Percentiles rank a stretch among this genome's conserved stretches.
phyloP scores from a whole-genome alignment of 2,113 vertebrate species.

The Tyto alba region DNA sequence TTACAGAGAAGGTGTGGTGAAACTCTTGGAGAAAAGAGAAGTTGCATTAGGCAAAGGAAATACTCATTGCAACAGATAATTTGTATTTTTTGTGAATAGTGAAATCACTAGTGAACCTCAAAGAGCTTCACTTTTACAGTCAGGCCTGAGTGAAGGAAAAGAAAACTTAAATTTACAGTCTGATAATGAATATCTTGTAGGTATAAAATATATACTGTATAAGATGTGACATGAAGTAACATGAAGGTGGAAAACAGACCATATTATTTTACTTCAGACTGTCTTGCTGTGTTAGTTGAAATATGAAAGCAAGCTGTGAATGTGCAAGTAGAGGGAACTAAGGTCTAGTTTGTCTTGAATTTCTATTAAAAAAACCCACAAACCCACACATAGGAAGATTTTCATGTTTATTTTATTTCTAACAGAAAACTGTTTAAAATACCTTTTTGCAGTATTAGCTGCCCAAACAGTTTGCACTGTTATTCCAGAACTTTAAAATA shows the following conservation, averaged over 20 bases:
- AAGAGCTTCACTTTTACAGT: background rate
- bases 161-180: background rate
- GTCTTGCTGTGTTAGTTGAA: background rate
- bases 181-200: background rate
- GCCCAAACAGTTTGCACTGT: background rate
- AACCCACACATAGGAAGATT: background rate
- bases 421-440: background rate
- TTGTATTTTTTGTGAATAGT: background rate
- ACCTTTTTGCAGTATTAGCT: background rate
- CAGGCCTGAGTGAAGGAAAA: background rate
- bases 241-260: background rate
- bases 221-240: background rate
- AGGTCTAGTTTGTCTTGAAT: background rate
- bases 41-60: background rate
- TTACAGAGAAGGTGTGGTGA: constrained; percentile 27
- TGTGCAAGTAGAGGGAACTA: background rate
- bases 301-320: background rate
- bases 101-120: background rate
- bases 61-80: background rate
- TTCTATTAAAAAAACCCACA: background rate
- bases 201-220: background rate
- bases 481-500: background rate
- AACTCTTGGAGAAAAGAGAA: constrained; percentile 2
- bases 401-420: background rate
- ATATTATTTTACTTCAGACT: background rate